Base-by-base conservation (phyloP, 64 coral and sea anemone genomes). In the Dendrophyllia cribrosa region DNA sequence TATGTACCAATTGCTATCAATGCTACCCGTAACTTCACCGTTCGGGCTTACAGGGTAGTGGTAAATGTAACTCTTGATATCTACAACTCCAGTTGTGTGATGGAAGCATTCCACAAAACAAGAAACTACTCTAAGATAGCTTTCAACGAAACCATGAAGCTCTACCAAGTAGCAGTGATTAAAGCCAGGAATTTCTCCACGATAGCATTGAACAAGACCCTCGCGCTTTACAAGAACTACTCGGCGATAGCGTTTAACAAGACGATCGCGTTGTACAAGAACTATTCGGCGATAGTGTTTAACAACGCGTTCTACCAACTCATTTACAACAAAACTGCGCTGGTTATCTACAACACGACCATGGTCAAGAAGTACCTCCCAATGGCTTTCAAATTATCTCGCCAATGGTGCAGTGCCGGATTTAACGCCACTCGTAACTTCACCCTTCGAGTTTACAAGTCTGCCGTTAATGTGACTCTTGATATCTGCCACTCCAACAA, bases 401-500 rank as follows among this genome's bases (percentile, higher is more conserved):
- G 64, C 17, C 76, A 82, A 19, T 89, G 87, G 22, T 85, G 74
- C 19, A 71, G 48, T 44, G 53, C 59, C 17, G 88, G 95, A 71
- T 79, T 72, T 47, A 90, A 70, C 59, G 14, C 62, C 1, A 75
- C 74, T 46, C 83, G 87, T 15, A 94, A 82, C 20, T 97, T 94
- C 59, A 77, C 88, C 16, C 17, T 88, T 5, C 51, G 75, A 49
- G 75, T 91, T 14, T 74, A 60, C 25, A 70, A 84, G 14, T 8
- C 75, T 0, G 82, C n/a, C 9, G 78, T 75, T 55, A 97, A 97
- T 51, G 79, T 73, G 4, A 89, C 92, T 25, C 9, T 91, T 13
- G 92, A 97, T 75, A 75, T 97, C 26, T 66, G 72, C 66, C 90
- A 97, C 8, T 97, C 95, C 3, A 70, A 81, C 1, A 90, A 47